A percentile compares a stretch with the other conserved stretches of the same genome.
phyloP scores from a whole-genome alignment of 2,888 invertebrate species.

The Monopis laevigella region DNA sequence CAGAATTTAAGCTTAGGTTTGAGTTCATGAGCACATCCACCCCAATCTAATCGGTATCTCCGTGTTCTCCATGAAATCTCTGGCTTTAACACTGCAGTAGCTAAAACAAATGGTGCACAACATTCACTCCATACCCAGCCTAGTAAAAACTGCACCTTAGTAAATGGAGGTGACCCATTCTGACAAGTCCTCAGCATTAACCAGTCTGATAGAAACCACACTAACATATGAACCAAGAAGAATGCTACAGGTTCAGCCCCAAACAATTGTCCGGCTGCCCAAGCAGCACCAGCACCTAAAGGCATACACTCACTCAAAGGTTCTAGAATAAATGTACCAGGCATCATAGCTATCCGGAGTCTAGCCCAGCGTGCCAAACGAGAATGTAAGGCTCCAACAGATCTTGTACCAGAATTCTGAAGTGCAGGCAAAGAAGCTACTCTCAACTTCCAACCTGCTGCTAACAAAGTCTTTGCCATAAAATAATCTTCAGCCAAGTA shows the following conservation, averaged over 20 bases:
- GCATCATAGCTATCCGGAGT: constrained; percentile 94
- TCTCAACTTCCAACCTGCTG: constrained; percentile 89
- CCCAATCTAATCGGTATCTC: constrained; percentile 93
- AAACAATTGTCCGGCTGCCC: constrained; percentile 85
- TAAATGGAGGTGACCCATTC: constrained; percentile 93
- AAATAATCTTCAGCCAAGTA: constrained; percentile 99
- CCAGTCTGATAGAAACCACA: constrained; percentile 98
- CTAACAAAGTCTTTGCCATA: constrained; percentile 88
- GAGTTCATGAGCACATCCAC: constrained; percentile 92
- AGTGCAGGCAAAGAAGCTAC: constrained; percentile 94
- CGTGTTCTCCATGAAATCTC: constrained; percentile 94
- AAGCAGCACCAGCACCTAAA: constrained; percentile 89
- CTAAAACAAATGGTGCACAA: constrained; percentile 88
- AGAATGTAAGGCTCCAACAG: constrained; percentile 86
- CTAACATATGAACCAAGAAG: constrained; percentile 89
- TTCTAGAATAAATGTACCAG: constrained; percentile 89
- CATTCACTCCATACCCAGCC: constrained; percentile 96
- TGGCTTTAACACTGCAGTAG: constrained; percentile 87
- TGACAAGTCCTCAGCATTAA: constrained; percentile 87
- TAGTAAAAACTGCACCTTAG: constrained; percentile 92
- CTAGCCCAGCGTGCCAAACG: constrained; percentile 93
- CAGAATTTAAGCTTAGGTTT: constrained; percentile 77
- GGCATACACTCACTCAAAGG: constrained; percentile 96
- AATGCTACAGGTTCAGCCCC: constrained; percentile 91
- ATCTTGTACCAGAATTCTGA: constrained; percentile 93